Evolutionary conservation across 2,888 invertebrate species (phyloP), one percentile per base, ranked within the genome.

Genomic region (Scrobipalpa costella): DNA sequence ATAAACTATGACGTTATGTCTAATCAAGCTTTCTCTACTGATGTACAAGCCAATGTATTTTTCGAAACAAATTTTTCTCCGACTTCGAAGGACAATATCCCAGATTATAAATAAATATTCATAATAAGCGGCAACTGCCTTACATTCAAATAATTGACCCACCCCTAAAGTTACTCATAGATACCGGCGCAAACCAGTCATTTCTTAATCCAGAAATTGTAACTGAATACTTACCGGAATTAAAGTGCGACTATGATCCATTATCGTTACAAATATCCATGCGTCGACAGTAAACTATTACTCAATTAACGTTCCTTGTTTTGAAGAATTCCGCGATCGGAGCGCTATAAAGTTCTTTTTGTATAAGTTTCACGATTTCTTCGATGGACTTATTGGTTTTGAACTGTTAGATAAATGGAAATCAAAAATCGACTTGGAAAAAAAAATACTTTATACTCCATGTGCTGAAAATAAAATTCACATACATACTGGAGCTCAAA

Each of bases 371-470:
- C 68, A 69, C n/a, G 57, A 71, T 6, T 63, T 63, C 55, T 71
- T 69, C 15, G 68, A 71, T 50, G 71, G 69, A 0, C 44, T 72
- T 0, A 66, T 73, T 33, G 73, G 71, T 0, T 49, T 2, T 49
- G 27, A 55, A 27, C 15, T 49, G 1, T 19, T 49, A 63, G 49
- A 9, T 19, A 15, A 65, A 13, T 70, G 63, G 66, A 64, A 68
- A 57, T 27, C 67, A 9, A 67, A 62, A 33, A 68, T 69, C 27
- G 67, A 69, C 33, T 60, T 66, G 33, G 67, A 66, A 62, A 17
- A 19, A 8, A 19, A 27, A 27, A 11, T 21, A 3, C 40, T 58
- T 17, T 21, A 7, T 6, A 58, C 58, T 58, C 58, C 15, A 19
- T 58, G 38, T 58, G 58, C 58, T 40, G 17, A 38, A 19, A 58